phyloP scores from a whole-genome alignment of 1,140 invertebrate genomes.

The Pseudomyrmex dendroicus region DNA sequence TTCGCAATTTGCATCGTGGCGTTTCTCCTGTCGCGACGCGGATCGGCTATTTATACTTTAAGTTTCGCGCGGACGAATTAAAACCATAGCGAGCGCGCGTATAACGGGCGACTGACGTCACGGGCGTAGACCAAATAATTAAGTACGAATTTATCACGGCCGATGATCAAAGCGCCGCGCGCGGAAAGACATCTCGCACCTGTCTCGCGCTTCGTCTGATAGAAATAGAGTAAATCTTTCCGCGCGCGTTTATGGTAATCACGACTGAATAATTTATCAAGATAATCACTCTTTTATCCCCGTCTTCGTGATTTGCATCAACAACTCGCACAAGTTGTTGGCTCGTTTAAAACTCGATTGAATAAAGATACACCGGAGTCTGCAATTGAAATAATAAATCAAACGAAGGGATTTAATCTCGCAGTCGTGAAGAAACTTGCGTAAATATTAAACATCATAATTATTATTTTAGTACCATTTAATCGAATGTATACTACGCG shows the following conservation, averaged over 20 bases:
- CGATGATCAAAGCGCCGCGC: slow-evolving; percentile 7
- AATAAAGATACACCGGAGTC: slow-evolving; percentile 38
- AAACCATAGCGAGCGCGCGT: slow-evolving; percentile 9
- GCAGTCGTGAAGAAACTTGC: background rate
- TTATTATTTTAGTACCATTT: background rate
- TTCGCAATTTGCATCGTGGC: slow-evolving; percentile 43
- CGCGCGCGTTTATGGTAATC: slow-evolving; percentile 50
- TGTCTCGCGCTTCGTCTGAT: background rate
- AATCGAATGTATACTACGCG: too few relatives aligned
- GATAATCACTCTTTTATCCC: slow-evolving; percentile 58
- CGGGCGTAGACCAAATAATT: slow-evolving; percentile 28
- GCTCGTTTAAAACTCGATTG: slow-evolving; percentile 31
- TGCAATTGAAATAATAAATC: slow-evolving; percentile 42
- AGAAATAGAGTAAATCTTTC: slow-evolving; percentile 33
- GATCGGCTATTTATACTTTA: slow-evolving; percentile 27
- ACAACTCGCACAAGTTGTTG: slow-evolving; percentile 35
- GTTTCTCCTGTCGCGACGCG: slow-evolving; percentile 4
- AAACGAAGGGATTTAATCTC: background rate
- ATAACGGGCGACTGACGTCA: background rate
- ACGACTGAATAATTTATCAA: slow-evolving; percentile 53
- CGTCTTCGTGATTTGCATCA: slow-evolving; percentile 45
- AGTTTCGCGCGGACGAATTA: slow-evolving; percentile 40
- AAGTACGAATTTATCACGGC: slow-evolving; percentile 24
- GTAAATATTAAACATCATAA: background rate
- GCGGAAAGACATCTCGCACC: slow-evolving; percentile 33